Base-by-base conservation (phyloP, 2,113 vertebrate species). In the Heterotilapia buettikoferi region DNA sequence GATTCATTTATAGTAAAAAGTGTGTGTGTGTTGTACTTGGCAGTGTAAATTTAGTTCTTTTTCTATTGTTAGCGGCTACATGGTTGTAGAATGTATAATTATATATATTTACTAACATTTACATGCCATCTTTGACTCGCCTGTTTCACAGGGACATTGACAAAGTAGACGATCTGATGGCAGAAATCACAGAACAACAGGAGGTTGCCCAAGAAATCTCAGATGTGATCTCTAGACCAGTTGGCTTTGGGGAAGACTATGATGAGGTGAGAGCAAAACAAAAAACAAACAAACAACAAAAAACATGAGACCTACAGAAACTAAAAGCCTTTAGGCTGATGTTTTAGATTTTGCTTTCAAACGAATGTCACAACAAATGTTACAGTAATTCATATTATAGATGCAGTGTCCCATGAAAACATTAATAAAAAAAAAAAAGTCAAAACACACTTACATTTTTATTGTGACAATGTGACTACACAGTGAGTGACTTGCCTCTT, bases 131-230 rank as follows among this genome's bases (percentile, higher is more conserved):
- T 57, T 7, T 38, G 18, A 79, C 16, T 66, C n/a, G 18, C 1
- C 11, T 11, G 4, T 76, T 13, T 94, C 29, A 53, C 94, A 99
- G 99, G 98, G 98, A 99, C 93, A 98, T 99, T 4, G 98, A 99
- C 93, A 98, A 98, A 96, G 98, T 99, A 59, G 98, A 99, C 68
- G 98, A 99, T 84, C 96, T 99, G 89, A 99, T 99, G 98, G 97
- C 98, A 31, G 98, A 99, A 81, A 99, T 99, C 95, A 98, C 98
- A 78, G 99, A 99, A 79, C 98, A 99, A 92, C 98, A 99, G 84
- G 99, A 99, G 90, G 92, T 99, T 92, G 98, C 99, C 50, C 98
- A 99, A 86, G 99, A 99, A 95, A 99, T 99, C 95, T 99, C 98
- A 7, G 98, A 98, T 79, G 98, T 97, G 85, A 99, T 99, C 92